A percentile compares a stretch with the other conserved stretches of the same genome.
Evolutionary conservation across 1,140 invertebrate genomes (phyloP).

Genomic region (Drosophila yakuba): DNA sequence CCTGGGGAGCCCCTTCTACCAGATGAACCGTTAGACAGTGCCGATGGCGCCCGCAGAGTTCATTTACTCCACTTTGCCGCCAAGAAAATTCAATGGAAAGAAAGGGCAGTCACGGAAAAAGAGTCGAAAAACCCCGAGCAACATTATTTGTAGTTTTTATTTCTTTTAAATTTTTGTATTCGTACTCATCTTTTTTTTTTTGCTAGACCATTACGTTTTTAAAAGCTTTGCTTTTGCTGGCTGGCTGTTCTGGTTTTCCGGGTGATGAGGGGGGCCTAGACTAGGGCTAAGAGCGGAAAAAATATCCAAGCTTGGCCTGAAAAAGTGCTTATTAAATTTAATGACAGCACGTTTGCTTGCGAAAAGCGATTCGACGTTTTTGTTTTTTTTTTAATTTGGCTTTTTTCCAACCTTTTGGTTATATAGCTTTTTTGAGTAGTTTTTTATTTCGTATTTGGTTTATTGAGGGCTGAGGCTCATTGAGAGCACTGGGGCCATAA

Average conservation of each 20-base stretch:
- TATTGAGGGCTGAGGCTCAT: constrained; percentile 58
- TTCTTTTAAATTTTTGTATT: constrained; percentile 36
- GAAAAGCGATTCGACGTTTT: constrained; percentile 73
- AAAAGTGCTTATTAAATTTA: constrained; percentile 84
- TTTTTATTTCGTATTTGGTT: constrained; percentile 30
- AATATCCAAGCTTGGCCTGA: constrained; percentile 79
- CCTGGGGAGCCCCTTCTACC: constrained; percentile 7
- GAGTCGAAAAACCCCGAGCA: constrained; percentile 13
- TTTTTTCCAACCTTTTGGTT: constrained; percentile 46
- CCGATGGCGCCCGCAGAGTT: constrained; percentile 58
- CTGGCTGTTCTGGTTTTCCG: constrained; percentile 34
- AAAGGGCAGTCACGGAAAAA: constrained; percentile 21
- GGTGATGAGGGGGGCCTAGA: constrained; percentile 5
- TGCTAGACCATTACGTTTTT: constrained; percentile 65
- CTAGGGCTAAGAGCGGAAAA: constrained; percentile 43
- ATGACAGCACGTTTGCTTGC: constrained; percentile 83
- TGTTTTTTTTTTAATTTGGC: constrained; percentile 19
- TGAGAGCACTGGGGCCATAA: constrained; percentile 68
- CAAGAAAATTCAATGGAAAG: constrained; percentile 65
- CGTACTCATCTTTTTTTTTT: constrained; percentile 7
- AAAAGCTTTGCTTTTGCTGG: constrained; percentile 59
- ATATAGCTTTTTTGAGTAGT: constrained; percentile 31
- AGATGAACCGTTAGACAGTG: constrained; percentile 69
- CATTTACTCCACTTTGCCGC: constrained; percentile 63
- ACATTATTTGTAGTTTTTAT: constrained; percentile 62